phyloP scores from a whole-genome alignment of 1,140 invertebrate genomes.

The Neomicropteryx cornuta region DNA sequence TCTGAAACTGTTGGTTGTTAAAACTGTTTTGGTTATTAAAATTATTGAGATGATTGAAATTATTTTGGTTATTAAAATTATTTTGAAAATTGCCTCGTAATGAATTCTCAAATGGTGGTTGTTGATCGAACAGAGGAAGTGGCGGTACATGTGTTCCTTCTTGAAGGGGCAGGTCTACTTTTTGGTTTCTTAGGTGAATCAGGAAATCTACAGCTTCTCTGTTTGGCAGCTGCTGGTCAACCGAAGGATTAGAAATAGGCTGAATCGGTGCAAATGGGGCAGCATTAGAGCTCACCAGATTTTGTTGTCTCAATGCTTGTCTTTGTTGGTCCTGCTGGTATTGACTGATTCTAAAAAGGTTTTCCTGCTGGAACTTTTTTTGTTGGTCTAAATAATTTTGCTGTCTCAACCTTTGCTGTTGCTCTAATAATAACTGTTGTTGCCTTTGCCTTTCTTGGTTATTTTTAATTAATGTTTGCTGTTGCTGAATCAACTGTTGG shows the following conservation, averaged over 20 bases:
- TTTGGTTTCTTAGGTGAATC: conserved; percentile 32
- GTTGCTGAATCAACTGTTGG: conserved; percentile 45
- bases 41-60: background rate
- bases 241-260: conserved; percentile 1
- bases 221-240: conserved; percentile 33
- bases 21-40: conserved; percentile 18
- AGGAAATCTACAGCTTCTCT: conserved; percentile 38
- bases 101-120: conserved; percentile 5
- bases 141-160: conserved; percentile 39
- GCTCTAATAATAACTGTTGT: conserved; percentile 34
- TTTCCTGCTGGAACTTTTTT: conserved; percentile 11
- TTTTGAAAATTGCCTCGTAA: background rate
- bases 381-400: conserved; percentile 11
- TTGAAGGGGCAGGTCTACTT: conserved; percentile 28
- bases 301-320: conserved; percentile 20
- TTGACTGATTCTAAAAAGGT: conserved; percentile 19
- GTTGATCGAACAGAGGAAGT: conserved; percentile 26
- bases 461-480: conserved; percentile 12
- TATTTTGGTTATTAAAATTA: background rate
- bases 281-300: no score
- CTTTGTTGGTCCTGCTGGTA: conserved; percentile 17
- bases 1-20: conserved; percentile 21
- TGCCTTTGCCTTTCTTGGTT: conserved; percentile 26
- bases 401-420: conserved; percentile 18
- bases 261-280: conserved; percentile 2